Conservation (phyloP, 2,113 vertebrate species). For the Balaeniceps rex region DNA sequence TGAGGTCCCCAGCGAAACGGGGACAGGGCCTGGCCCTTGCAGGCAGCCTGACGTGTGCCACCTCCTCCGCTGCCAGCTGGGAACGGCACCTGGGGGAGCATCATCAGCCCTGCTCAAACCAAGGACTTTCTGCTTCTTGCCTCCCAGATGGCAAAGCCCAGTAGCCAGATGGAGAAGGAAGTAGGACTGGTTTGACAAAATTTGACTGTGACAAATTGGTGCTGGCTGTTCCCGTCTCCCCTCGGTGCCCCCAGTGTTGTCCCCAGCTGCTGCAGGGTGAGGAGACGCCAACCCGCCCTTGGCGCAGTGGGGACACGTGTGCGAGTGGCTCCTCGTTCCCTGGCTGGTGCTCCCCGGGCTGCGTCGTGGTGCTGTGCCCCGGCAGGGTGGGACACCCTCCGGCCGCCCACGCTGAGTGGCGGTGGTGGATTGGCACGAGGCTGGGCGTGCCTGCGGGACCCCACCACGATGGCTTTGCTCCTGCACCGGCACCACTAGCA, state of each 20-base stretch:
- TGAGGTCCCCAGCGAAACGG: not conserved
- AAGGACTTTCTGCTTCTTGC: not conserved
- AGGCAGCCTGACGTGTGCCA: not conserved
- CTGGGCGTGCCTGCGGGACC: not conserved
- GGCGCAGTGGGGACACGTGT: fast-evolving
- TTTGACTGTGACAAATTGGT: not conserved
- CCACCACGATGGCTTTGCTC: not conserved
- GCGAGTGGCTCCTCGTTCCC: not conserved
- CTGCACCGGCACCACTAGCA: not conserved
- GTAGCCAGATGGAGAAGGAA: not conserved
- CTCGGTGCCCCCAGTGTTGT: not conserved
- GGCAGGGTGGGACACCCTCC: not conserved
- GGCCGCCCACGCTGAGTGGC: fast-evolving
- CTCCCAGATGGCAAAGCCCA: not conserved
- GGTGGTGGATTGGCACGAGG: not conserved
- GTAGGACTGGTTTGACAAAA: not conserved
- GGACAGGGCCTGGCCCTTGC: not conserved
- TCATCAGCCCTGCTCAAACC: not conserved
- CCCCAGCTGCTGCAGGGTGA: not conserved
- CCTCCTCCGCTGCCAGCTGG: not conserved
- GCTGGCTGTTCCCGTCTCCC: not conserved
- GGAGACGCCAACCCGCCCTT: not conserved
- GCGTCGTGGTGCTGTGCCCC: fast-evolving
- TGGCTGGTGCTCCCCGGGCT: not conserved
- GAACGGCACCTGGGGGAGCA: not conserved